phyloP scores from a whole-genome alignment of 2,888 invertebrate genomes.

The Cantharis rustica region DNA sequence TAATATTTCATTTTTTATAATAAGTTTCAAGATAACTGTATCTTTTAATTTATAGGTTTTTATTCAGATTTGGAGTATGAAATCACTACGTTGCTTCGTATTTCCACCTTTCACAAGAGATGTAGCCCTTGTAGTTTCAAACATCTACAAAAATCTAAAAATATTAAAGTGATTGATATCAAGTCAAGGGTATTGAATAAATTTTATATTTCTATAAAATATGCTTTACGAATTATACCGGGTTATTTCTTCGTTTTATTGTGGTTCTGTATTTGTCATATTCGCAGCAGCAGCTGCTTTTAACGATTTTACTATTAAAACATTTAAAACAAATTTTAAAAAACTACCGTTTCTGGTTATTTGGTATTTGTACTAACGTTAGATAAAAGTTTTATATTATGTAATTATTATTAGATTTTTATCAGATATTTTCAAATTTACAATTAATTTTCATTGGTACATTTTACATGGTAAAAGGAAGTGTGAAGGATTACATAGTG shows the following conservation, averaged over 20 bases:
- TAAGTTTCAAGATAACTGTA: background rate
- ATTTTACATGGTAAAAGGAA: too few species aligned
- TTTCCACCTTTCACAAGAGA: background rate
- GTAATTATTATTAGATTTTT: too few species aligned
- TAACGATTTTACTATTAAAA: background rate
- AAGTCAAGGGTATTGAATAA: background rate
- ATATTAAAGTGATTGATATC: background rate
- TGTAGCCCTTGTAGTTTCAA: background rate
- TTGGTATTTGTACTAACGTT: background rate
- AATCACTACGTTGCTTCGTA: background rate
- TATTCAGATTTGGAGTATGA: background rate
- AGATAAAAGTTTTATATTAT: too few species aligned
- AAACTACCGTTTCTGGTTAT: background rate
- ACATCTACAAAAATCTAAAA: background rate
- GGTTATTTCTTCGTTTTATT: background rate
- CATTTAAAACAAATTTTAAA: background rate
- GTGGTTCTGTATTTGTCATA: background rate
- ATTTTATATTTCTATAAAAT: background rate
- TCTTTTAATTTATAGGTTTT: background rate
- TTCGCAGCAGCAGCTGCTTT: background rate
- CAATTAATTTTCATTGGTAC: too few species aligned
- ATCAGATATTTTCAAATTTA: too few species aligned
- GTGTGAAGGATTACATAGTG: too few species aligned
- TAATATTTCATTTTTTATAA: too few species aligned
- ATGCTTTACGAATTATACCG: background rate